These are phyloP conservation scores for Amphipoea oculea DNA, from an alignment of 2,888 invertebrate genomes.

Conservation along the genomic window DNA sequence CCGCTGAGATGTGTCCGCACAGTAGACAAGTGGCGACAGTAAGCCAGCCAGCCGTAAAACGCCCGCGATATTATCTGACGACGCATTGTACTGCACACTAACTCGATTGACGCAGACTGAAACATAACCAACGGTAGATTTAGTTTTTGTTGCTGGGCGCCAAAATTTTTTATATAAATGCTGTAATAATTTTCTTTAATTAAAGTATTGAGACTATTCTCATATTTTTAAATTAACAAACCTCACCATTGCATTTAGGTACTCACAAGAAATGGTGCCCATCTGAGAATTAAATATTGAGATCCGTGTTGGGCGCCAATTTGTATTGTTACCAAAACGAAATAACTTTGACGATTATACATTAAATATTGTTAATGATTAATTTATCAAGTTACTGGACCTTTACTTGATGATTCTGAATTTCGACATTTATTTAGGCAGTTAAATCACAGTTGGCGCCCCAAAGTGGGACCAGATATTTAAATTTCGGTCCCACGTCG, in stretches of 20 bases:
- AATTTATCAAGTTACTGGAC: background rate
- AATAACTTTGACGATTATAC: background rate
- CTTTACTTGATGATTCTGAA: background rate
- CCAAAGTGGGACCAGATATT: background rate
- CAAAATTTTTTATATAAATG: background rate
- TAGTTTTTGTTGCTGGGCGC: conserved; percentile 11
- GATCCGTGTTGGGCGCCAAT: conserved; percentile 21
- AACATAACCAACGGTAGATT: conserved; percentile 11
- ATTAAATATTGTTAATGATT: background rate
- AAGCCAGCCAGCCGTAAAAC: conserved; percentile 99
- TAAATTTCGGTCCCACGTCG: no score
- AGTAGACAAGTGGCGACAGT: conserved; percentile 97
- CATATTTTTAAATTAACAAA: background rate
- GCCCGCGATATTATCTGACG: conserved; percentile 98
- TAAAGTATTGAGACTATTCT: background rate
- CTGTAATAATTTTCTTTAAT: background rate
- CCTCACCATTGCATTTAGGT: background rate
- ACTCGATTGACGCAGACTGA: conserved; percentile 92
- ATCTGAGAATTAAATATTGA: background rate
- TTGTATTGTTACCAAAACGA: background rate
- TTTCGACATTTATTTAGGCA: background rate
- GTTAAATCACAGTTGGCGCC: background rate
- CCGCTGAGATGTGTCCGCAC: conserved; percentile 98
- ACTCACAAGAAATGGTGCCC: background rate
- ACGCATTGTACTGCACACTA: conserved; percentile 98